phyloP scores from a whole-genome alignment of 1,140 invertebrate species.

The Drosophila ogumai region DNA sequence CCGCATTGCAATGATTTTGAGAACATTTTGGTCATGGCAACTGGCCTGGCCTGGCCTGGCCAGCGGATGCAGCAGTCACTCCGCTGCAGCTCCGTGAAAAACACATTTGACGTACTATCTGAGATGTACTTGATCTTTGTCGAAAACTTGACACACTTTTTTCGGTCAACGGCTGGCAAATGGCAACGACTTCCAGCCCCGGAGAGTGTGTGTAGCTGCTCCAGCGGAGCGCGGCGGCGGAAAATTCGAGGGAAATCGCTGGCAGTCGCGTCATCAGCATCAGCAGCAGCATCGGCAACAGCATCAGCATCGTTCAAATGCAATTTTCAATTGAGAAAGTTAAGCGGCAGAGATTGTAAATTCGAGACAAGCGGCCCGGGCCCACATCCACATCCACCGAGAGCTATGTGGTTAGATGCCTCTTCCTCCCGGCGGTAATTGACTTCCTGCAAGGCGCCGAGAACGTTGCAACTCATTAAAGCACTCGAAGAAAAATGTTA shows the following conservation, averaged over 20 bases:
- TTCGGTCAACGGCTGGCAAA: slow-evolving; percentile 68
- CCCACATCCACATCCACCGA: slow-evolving; percentile 1
- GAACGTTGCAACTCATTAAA: slow-evolving; percentile 47
- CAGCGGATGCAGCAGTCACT: slow-evolving; percentile 57
- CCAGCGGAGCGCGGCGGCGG: slow-evolving; percentile 49
- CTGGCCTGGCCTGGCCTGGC: slow-evolving; percentile 38
- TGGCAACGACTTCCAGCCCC: slow-evolving; percentile 58
- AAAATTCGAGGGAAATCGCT: slow-evolving; percentile 76
- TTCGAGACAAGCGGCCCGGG: slow-evolving; percentile 45
- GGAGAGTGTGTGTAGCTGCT: slow-evolving; percentile 23
- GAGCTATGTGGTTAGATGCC: slow-evolving; percentile 32
- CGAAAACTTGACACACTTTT: slow-evolving; percentile 77
- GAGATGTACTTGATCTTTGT: slow-evolving; percentile 79
- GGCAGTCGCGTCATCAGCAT: slow-evolving; percentile 18
- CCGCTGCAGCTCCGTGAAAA: slow-evolving; percentile 18
- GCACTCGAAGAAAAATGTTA: slow-evolving; percentile 1
- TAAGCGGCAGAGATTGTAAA: slow-evolving; percentile 58
- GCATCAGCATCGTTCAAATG: slow-evolving; percentile 46
- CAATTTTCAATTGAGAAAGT: slow-evolving; percentile 80
- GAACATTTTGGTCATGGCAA: slow-evolving; percentile 80
- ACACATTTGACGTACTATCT: slow-evolving; percentile 65
- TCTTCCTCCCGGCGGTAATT: slow-evolving; percentile 53
- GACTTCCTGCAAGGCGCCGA: slow-evolving; percentile 50
- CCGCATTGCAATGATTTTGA: slow-evolving; percentile 57
- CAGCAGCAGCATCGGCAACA: slow-evolving; percentile 10